These are phyloP conservation scores for Manis pentadactyla DNA, from an alignment of 2,797 vertebrate genomes.

Conservation along the genomic window DNA sequence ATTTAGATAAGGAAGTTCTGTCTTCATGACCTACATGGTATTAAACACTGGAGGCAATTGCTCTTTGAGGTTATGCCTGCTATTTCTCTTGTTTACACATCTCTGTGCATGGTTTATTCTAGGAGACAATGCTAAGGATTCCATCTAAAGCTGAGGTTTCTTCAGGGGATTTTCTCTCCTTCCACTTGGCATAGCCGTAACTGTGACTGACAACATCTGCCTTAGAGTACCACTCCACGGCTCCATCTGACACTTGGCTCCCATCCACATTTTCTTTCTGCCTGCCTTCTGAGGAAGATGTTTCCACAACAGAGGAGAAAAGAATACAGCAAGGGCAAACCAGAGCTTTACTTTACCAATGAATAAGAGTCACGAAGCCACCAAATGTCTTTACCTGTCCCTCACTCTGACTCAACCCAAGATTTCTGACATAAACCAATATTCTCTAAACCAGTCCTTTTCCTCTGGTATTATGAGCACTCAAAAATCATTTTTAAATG, in stretches of 20 bases:
- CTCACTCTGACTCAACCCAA: background rate
- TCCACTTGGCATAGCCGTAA: constrained; percentile 31
- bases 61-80: background rate
- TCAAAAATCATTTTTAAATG: constrained; percentile 32
- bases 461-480: background rate
- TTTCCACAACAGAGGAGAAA: background rate
- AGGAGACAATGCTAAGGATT: constrained; percentile 25
- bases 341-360: background rate
- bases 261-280: background rate
- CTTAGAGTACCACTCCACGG: background rate
- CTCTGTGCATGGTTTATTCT: background rate
- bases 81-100: constrained; percentile 15
- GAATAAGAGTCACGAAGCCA: background rate
- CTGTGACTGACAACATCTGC: constrained; percentile 63
- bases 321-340: background rate
- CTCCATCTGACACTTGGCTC: constrained; percentile 21
- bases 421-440: background rate
- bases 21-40: background rate
- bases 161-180: constrained; percentile 30
- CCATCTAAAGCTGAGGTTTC: constrained; percentile 14
- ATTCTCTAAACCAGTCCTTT: background rate
- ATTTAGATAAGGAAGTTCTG: background rate
- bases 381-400: background rate
- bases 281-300: background rate
- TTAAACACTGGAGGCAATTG: constrained; percentile 22